Evolutionary conservation across 2,797 vertebrate genomes (phyloP), one percentile per base, ranked within the genome.

Genomic region (Cottoperca gobio): DNA sequence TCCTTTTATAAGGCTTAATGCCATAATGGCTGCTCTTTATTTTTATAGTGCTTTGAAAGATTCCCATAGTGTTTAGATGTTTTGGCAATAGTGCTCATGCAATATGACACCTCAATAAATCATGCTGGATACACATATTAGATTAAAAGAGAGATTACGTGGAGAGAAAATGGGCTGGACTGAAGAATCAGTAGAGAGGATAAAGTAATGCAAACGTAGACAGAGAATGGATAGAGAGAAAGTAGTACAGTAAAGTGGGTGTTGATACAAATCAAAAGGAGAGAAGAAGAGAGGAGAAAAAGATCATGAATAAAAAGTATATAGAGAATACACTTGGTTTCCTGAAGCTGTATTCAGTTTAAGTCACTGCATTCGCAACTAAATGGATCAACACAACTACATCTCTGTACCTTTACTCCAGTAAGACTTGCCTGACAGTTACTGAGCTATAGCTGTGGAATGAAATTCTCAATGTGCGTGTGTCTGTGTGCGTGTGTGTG

Each of bases 361-460:
- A 46, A 35, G 6, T 33, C 40, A 19, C 39, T 45, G n/a, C 1
- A 24, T 60, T 48, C 42, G 45, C 9, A 71, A 45, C 48, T 19
- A n/a, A 59, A 61, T 17, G 3, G 3, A 60, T 63, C 19, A 33
- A 61, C 21, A 45, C 24, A 76, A 79, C n/a, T 11, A 35, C 53
- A 42, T 54, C 50, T 7, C 10, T 14, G 6, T n/a, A 45, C 11
- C 54, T 70, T 40, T 66, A 76, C 26, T 62, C 24, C 50, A 48
- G 24, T 4, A 53, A 66, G 55, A 21, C 58, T 39, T 26, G 19
- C 33, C 24, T 48, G 59, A 82, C 53, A 80, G 62, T 63, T 14
- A 7, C 33, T 74, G 84, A 82, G 77, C 76, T 66, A n/a, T 35
- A 77, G 74, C 83, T 74, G 59, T 76, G 46, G 79, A 76, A 66